Conservation (phyloP, 2,797 vertebrate genomes). For the Eupleurogrammus muticus region DNA sequence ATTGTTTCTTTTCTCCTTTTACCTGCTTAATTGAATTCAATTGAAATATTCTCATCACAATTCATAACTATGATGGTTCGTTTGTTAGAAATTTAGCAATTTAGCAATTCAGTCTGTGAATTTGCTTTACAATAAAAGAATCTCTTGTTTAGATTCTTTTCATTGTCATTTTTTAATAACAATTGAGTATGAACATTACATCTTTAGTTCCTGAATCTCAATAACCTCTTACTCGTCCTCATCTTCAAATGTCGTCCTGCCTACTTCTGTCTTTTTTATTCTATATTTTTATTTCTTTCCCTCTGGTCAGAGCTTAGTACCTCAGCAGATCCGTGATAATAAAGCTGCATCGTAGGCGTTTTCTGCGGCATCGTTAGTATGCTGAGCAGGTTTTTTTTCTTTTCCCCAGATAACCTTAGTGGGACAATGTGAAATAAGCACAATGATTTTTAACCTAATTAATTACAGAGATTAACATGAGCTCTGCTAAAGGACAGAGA, state of each 20-base stretch:
- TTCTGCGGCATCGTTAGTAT: constrained; percentile 10
- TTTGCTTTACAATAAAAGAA: background rate
- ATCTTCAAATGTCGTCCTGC: background rate
- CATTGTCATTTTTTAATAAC: background rate
- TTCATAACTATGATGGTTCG: no score
- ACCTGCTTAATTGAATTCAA: no score
- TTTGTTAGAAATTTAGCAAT: no score
- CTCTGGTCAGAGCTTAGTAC: background rate
- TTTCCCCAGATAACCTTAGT: constrained; percentile 13
- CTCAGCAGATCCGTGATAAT: constrained; percentile 20
- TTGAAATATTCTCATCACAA: no score
- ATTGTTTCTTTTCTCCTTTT: no score
- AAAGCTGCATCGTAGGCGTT: background rate
- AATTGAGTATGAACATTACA: background rate
- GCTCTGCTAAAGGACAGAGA: constrained; percentile 41
- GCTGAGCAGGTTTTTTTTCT: background rate
- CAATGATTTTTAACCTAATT: constrained; percentile 34
- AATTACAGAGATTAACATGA: constrained; percentile 35
- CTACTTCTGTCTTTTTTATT: background rate
- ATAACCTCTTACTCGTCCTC: background rate
- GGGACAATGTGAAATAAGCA: constrained; percentile 3
- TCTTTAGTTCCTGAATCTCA: background rate
- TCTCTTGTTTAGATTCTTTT: background rate
- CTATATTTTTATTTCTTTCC: background rate
- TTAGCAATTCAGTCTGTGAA: no score